phyloP scores from a whole-genome alignment of 2,888 invertebrate genomes.

The Merodon equestris region DNA sequence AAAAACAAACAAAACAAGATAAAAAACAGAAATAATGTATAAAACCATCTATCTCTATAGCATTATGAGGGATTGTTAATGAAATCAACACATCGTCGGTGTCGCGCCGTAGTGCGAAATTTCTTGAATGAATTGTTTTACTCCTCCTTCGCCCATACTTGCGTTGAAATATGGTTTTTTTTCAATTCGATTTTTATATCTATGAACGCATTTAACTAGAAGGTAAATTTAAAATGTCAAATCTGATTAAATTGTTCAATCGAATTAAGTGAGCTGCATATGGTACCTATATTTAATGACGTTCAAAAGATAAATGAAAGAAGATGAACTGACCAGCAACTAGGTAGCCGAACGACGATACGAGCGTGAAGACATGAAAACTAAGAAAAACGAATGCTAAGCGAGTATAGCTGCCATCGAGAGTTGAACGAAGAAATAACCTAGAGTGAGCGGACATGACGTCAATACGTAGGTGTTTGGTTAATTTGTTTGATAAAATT shows the following conservation, averaged over 20 bases:
- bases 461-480: slow-evolving; percentile 78
- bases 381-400: slow-evolving; percentile 3
- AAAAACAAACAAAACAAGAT: slow-evolving; percentile 32
- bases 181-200: too few species aligned
- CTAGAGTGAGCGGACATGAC: slow-evolving; percentile 74
- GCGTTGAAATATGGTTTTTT: too few species aligned
- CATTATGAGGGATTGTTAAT: slow-evolving; percentile 60
- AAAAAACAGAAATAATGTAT: slow-evolving; percentile 26
- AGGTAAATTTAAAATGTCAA: too few species aligned
- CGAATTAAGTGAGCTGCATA: too few species aligned
- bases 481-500: slow-evolving; percentile 56
- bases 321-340: too few species aligned
- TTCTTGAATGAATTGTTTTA: slow-evolving; percentile 48
- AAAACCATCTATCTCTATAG: slow-evolving; percentile 31
- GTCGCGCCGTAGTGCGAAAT: slow-evolving; percentile 51
- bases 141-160: too few species aligned
- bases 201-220: too few species aligned
- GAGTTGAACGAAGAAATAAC: neutral
- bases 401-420: slow-evolving; percentile 5
- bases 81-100: slow-evolving; percentile 55
- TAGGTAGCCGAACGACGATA: too few species aligned
- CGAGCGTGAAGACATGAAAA: neutral
- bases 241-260: too few species aligned
- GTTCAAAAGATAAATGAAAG: too few species aligned
- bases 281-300: too few species aligned